Conservation (phyloP, 2,888 invertebrate species). For the Kuschelorhynchus macadamiae region DNA sequence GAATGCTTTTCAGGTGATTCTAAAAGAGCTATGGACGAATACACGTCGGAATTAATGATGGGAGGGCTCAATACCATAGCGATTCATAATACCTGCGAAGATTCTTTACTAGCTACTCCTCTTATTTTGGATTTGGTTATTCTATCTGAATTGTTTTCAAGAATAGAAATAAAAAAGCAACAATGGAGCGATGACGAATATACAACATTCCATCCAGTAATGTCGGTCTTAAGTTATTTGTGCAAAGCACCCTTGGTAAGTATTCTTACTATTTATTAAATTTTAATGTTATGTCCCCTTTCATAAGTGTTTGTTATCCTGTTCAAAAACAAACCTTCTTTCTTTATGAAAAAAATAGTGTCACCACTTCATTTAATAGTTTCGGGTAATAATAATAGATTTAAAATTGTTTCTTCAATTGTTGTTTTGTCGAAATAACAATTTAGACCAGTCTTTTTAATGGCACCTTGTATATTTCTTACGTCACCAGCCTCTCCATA, state of each 20-base stretch:
- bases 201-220: conserved; percentile 79
- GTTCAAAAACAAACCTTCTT: too few relatives aligned
- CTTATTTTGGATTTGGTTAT: conserved; percentile 92
- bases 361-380: too few relatives aligned
- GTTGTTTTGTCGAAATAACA: too few relatives aligned
- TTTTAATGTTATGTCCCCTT: too few relatives aligned
- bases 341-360: too few relatives aligned
- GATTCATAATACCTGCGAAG: conserved; percentile 97
- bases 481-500: too few relatives aligned
- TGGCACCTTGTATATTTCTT: too few relatives aligned
- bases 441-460: too few relatives aligned
- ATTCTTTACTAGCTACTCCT: conserved; percentile 93
- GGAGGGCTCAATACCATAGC: conserved; percentile 94
- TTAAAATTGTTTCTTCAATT: too few relatives aligned
- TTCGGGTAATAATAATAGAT: too few relatives aligned
- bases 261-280: too few relatives aligned
- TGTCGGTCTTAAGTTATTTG: conserved; percentile 88
- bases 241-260: conserved; percentile 90
- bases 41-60: conserved; percentile 95
- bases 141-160: conserved; percentile 86
- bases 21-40: conserved; percentile 98
- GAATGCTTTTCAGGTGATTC: conserved; percentile 84
- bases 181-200: conserved; percentile 68
- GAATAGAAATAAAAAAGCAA: conserved; percentile 76
- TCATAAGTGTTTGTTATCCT: too few relatives aligned